Percentiles rank a stretch among this genome's conserved stretches.
phyloP scores from a whole-genome alignment of 2,113 vertebrate genomes.

The Oryzias celebensis region DNA sequence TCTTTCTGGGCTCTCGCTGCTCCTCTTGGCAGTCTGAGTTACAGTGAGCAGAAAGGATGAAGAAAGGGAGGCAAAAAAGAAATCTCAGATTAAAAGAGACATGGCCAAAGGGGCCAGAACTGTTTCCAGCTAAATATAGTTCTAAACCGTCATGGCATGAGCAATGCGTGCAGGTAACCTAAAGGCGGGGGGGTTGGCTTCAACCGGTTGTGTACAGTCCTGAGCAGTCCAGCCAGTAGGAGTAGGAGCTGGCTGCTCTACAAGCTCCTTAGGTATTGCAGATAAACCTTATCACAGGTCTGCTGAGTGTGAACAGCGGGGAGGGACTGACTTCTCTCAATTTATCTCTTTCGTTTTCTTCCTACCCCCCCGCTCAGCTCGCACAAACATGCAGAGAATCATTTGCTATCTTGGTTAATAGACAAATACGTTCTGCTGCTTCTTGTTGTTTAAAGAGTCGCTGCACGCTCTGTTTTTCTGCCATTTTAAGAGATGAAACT shows the following conservation, averaged over 20 bases:
- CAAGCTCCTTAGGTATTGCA: constrained; percentile 59
- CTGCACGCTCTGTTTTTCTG: constrained; percentile 42
- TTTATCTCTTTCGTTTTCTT: constrained; percentile 58
- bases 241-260: constrained; percentile 42
- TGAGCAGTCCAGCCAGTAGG: constrained; percentile 29
- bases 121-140: constrained; percentile 66
- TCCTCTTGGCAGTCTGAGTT: constrained; percentile 60
- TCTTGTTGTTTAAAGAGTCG: constrained; percentile 59
- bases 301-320: constrained; percentile 58
- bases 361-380: neutral
- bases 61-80: constrained; percentile 52
- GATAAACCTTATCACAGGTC: constrained; percentile 71
- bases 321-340: constrained; percentile 48
- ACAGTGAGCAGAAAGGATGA: constrained; percentile 57
- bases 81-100: constrained; percentile 69
- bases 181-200: constrained; percentile 4
- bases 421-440: constrained; percentile 48
- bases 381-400: constrained; percentile 17
- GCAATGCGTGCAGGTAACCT: constrained; percentile 52
- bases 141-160: constrained; percentile 60
- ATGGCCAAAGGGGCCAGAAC: constrained; percentile 52
- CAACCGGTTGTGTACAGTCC: constrained; percentile 25
- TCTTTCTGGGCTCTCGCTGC: constrained; percentile 57
- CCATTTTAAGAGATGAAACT: constrained; percentile 63
- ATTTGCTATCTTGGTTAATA: constrained; percentile 40